phyloP scores from a whole-genome alignment of 2,888 invertebrate species.

The Tipula unca region DNA sequence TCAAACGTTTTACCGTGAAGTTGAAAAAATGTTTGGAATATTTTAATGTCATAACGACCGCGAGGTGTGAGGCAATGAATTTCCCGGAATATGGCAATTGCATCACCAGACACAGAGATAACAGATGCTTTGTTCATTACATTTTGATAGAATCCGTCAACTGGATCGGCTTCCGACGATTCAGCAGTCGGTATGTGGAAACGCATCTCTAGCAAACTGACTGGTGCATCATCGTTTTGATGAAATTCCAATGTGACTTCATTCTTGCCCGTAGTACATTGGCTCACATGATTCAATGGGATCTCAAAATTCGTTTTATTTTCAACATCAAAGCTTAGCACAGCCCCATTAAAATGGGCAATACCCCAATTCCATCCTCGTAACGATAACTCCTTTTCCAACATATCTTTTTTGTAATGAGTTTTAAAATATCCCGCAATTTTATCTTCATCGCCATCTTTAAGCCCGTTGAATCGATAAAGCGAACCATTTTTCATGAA shows the following conservation, averaged over 20 bases:
- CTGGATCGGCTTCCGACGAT: conserved; percentile 79
- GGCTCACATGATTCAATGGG: conserved; percentile 90
- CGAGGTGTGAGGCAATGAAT: conserved; percentile 97
- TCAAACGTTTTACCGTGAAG: conserved; percentile 98
- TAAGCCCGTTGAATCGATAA: conserved; percentile 90
- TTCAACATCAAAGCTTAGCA: conserved; percentile 77
- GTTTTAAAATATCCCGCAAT: conserved; percentile 79
- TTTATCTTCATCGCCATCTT: conserved; percentile 88
- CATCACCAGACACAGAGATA: conserved; percentile 95
- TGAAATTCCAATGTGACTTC: conserved; percentile 98
- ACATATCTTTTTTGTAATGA: conserved; percentile 76
- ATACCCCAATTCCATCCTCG: conserved; percentile 99
- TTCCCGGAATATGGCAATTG: conserved; percentile 93
- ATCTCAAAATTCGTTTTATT: conserved; percentile 87
- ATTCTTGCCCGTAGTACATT: conserved; percentile 92
- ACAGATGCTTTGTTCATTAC: conserved; percentile 97
- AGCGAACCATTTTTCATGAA: conserved; percentile 83
- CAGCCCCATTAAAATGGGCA: conserved; percentile 83
- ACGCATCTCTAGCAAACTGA: conserved; percentile 94
- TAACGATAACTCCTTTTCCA: conserved; percentile 84
- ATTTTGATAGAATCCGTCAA: conserved; percentile 94
- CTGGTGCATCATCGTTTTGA: conserved; percentile 97
- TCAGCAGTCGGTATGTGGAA: conserved; percentile 95
- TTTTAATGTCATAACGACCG: conserved; percentile 82
- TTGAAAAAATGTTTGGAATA: conserved; percentile 83